Percentiles rank a stretch among this genome's conserved stretches.
phyloP scores from a whole-genome alignment of 92 coral and sea anemone genomes.

The Zoanthus solanderi region DNA sequence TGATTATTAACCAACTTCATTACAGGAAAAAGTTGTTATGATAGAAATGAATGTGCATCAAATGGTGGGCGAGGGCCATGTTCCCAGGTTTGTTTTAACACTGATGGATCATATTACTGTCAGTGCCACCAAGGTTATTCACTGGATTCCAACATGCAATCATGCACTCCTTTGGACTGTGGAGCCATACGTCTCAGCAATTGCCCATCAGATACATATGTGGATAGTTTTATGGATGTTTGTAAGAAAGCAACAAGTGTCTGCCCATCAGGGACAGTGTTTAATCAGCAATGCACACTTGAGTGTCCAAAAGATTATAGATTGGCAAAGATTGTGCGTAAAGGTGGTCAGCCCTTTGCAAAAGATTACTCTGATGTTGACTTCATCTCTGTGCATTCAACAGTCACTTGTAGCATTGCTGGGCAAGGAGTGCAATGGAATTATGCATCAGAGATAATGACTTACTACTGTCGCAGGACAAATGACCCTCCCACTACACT shows the following conservation, averaged over 20 bases:
- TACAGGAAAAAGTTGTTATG: constrained; percentile 72
- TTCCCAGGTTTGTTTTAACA: constrained; percentile 80
- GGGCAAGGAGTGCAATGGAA: constrained; percentile 70
- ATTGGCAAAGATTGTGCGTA: constrained; percentile 73
- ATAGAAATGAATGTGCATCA: constrained; percentile 77
- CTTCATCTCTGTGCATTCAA: constrained; percentile 60
- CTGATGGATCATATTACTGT: constrained; percentile 77
- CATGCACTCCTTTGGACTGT: constrained; percentile 77
- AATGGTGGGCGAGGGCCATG: constrained; percentile 79
- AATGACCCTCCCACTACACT: constrained; percentile 87
- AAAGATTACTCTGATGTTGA: constrained; percentile 69
- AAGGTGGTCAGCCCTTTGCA: constrained; percentile 76
- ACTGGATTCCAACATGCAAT: constrained; percentile 44
- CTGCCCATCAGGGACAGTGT: constrained; percentile 74
- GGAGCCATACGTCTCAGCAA: constrained; percentile 47
- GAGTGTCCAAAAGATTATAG: constrained; percentile 65
- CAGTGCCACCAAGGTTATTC: constrained; percentile 71
- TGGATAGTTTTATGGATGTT: constrained; percentile 71
- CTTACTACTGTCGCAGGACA: constrained; percentile 82
- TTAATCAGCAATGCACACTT: constrained; percentile 60
- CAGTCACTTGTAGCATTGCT: constrained; percentile 62
- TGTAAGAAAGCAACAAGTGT: constrained; percentile 59
- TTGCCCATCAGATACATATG: constrained; percentile 82
- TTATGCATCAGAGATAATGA: constrained; percentile 36
- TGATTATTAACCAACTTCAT: background rate